A percentile compares a stretch with the other conserved stretches of the same genome.
These are phyloP conservation scores for Pachypeltis micranthus DNA, from an alignment of 1,140 invertebrate genomes.

Conservation along the genomic window DNA sequence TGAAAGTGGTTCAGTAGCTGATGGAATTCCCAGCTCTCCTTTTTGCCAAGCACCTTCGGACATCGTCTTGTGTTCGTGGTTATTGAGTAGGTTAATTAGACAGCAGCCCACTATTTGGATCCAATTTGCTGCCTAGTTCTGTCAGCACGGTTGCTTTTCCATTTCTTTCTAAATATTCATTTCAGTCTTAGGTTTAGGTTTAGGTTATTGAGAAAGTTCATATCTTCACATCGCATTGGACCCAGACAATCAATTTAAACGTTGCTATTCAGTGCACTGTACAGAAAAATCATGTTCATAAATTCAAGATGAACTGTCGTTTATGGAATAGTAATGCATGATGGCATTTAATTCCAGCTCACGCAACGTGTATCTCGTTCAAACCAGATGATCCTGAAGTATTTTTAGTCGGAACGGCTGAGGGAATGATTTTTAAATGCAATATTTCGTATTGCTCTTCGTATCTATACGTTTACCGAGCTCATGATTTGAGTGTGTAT, in stretches of 20 bases:
- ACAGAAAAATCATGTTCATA: not conserved
- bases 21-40: not conserved
- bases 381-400: conserved; percentile 66
- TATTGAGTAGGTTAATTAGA: too few species aligned
- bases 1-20: not conserved
- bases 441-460: conserved; percentile 72
- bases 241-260: too few species aligned
- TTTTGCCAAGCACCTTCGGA: not conserved
- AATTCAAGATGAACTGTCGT: not conserved
- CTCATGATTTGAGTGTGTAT: conserved; percentile 81
- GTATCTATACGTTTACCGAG: conserved; percentile 63
- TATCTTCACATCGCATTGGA: too few species aligned
- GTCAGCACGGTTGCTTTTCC: too few species aligned
- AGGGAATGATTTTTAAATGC: conserved; percentile 84
- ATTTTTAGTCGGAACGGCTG: conserved; percentile 84
- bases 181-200: too few species aligned
- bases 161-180: too few species aligned
- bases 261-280: too few species aligned
- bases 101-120: too few species aligned
- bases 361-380: conserved; percentile 52
- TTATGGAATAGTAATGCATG: too few species aligned
- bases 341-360: not conserved
- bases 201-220: too few species aligned
- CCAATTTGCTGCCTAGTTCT: too few species aligned
- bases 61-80: too few species aligned